Conservation (phyloP, 2,888 invertebrate species). For the Hydrotaea diabolus region DNA sequence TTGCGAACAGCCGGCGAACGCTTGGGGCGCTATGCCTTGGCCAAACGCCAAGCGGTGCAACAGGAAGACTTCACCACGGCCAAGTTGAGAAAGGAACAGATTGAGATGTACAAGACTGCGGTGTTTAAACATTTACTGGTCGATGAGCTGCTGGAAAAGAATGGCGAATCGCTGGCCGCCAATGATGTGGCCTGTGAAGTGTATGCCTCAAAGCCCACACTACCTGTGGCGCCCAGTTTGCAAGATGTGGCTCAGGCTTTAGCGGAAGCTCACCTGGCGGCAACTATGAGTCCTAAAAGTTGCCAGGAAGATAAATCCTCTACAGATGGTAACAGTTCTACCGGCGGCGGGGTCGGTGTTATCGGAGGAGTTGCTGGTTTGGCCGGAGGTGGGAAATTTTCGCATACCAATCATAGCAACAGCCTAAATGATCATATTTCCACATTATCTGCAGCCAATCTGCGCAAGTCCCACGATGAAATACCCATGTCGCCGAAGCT, state of each 20-base stretch:
- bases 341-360: constrained; percentile 59
- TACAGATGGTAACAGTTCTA: constrained; percentile 73
- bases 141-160: constrained; percentile 88
- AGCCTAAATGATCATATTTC: constrained; percentile 70
- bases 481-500: constrained; percentile 79
- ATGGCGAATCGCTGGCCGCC: constrained; percentile 83
- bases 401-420: constrained; percentile 51
- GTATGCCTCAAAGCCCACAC: constrained; percentile 78
- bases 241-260: constrained; percentile 80
- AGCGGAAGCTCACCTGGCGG: constrained; percentile 76
- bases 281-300: constrained; percentile 76
- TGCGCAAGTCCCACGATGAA: constrained; percentile 78
- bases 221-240: constrained; percentile 79
- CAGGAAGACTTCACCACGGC: constrained; percentile 96
- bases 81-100: constrained; percentile 92
- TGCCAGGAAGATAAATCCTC: constrained; percentile 77
- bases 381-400: constrained; percentile 13
- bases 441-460: constrained; percentile 69
- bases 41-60: constrained; percentile 95
- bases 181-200: constrained; percentile 79
- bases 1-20: constrained; percentile 93
- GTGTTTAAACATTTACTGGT: constrained; percentile 89
- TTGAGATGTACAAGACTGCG: constrained; percentile 90
- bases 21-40: constrained; percentile 93
- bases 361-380: constrained; percentile 49